A percentile compares a stretch with the other conserved stretches of the same genome.
Conservation (phyloP, 2,888 invertebrate species). For the Epistrophella euchroma region DNA sequence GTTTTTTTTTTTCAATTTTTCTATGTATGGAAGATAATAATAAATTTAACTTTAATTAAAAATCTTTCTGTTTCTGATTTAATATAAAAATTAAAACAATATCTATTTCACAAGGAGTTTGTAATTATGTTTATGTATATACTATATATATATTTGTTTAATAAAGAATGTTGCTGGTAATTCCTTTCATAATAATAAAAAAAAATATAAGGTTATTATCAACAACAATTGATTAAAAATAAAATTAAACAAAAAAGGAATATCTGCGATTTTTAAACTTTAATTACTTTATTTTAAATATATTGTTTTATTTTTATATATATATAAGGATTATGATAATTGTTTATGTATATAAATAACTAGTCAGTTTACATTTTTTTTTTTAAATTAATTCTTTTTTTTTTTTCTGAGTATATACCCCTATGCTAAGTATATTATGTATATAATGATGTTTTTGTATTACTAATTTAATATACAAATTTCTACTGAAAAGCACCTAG, state of each 20-base stretch:
- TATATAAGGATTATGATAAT: slow-evolving; percentile 74
- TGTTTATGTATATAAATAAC: slow-evolving; percentile 67
- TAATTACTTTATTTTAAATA: slow-evolving; percentile 78
- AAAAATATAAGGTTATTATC: slow-evolving; percentile 52
- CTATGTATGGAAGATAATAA: slow-evolving; percentile 45
- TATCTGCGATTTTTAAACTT: slow-evolving; percentile 67
- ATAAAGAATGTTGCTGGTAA: slow-evolving; percentile 51
- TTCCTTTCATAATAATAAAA: slow-evolving; percentile 51
- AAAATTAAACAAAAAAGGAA: slow-evolving; percentile 28
- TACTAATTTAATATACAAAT: slow-evolving; percentile 67
- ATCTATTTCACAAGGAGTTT: slow-evolving; percentile 71
- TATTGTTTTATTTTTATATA: slow-evolving; percentile 75
- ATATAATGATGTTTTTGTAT: slow-evolving; percentile 54
- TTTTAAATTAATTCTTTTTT: slow-evolving; percentile 36
- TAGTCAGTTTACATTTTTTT: slow-evolving; percentile 60
- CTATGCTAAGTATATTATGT: slow-evolving; percentile 56
- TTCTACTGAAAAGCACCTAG: slow-evolving; percentile 73
- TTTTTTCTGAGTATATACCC: slow-evolving; percentile 63
- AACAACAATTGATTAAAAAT: slow-evolving; percentile 66
- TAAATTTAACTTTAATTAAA: slow-evolving; percentile 47
- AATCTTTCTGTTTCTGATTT: slow-evolving; percentile 45
- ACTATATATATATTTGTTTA: slow-evolving; percentile 26
- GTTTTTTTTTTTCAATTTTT: slow-evolving; percentile 2
- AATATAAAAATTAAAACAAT: slow-evolving; percentile 26
- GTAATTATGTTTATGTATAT: slow-evolving; percentile 26